phyloP scores from a whole-genome alignment of 2,797 vertebrate species.

The Alouatta caraya region DNA sequence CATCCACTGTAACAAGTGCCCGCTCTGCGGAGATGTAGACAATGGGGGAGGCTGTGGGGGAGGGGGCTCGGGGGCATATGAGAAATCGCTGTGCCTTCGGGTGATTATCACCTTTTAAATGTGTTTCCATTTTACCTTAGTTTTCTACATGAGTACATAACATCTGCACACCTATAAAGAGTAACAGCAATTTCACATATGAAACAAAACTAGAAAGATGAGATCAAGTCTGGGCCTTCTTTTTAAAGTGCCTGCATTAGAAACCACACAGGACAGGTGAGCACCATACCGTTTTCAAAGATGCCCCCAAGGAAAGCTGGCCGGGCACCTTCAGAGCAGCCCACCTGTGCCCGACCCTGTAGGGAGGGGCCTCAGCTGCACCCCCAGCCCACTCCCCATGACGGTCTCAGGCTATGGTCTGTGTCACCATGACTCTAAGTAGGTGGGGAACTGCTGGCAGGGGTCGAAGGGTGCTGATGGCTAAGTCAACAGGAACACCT shows the following conservation, averaged over 20 bases:
- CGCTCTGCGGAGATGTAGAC: too few species aligned
- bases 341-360: rapidly evolving
- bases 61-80: too few species aligned
- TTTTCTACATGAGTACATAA: neutral
- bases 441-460: neutral
- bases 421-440: neutral
- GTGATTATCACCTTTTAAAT: neutral
- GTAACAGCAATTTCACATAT: neutral
- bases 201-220: neutral
- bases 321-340: rapidly evolving
- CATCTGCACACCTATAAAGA: neutral
- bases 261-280: rapidly evolving
- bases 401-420: neutral
- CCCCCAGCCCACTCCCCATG: neutral
- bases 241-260: neutral
- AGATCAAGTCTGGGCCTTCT: neutral
- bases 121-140: neutral
- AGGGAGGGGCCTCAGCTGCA: neutral
- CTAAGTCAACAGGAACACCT: neutral
- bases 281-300: neutral
- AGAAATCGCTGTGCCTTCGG: neutral
- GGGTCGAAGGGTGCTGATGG: neutral
- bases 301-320: neutral
- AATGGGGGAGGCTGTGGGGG: neutral
- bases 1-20: neutral